Base-by-base conservation (phyloP, 92 coral and sea anemone genomes). In the Hydrozoanthus gracilis region DNA sequence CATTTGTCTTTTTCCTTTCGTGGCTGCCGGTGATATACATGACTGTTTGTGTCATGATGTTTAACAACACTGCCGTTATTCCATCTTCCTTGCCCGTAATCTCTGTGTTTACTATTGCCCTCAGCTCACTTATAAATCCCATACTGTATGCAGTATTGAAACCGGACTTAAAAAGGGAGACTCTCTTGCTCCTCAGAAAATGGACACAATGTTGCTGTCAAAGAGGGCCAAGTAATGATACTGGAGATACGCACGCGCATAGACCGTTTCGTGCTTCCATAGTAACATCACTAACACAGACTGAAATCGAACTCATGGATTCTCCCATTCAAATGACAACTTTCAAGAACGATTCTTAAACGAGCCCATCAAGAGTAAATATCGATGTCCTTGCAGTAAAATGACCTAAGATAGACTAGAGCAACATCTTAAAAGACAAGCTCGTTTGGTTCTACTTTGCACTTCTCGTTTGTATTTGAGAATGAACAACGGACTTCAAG, bases 1-100 rank as follows among this genome's bases (percentile, higher is more conserved):
- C 54, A 47, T 58, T 78, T 35, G 9, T 58, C 8, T 78, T 78
- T 15, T 58, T 58, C 8, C 83, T 78, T 15, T 58, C 71, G 3
- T 78, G 83, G 83, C 9, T 78, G 2, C 83, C 83, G 51, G 71
- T 78, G 6, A 58, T 58, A 2, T 78, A 78, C 69, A 78, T 78
- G 83, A 78, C 83, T 11, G 71, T 78, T 6, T 10, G 83, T 46
- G 54, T 78, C 52, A 58, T 58, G 83, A 44, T 78, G 4, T 77
- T 77, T 77, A 39, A 77, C 50, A 55, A 77, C 66, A 10, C 1
- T 44, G 12, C 68, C 5, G 12, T 77, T 6, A 77, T 77, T 44
- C 82, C 82, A 14, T 17, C 50, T 10, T 56, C 67, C 7, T 48
- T 77, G 9, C 82, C 82, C 11, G 49, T 77, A 1, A 55, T 77